These are phyloP conservation scores for Liparis tanakae DNA, from an alignment of 2,797 vertebrate species.

Conservation along the genomic window DNA sequence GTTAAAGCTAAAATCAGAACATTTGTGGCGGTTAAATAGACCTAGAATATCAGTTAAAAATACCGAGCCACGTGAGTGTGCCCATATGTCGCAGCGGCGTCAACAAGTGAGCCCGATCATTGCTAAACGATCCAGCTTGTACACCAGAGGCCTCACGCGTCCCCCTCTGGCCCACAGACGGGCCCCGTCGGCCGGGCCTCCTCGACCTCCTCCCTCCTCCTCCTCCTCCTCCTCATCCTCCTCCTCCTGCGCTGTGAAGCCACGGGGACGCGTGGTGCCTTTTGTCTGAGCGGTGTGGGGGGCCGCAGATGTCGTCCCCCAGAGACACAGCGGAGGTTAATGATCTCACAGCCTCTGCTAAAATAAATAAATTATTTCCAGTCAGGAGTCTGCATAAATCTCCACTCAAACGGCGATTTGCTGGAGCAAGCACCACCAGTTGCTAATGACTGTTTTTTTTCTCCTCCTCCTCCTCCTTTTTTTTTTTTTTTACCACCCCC, in stretches of 20 bases:
- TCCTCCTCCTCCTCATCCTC: slow-evolving; percentile 17
- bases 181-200: slow-evolving; percentile 34
- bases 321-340: slow-evolving; percentile 85
- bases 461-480: no score
- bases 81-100: slow-evolving; percentile 39
- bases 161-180: slow-evolving; percentile 47
- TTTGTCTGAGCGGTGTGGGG: slow-evolving; percentile 78
- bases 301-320: slow-evolving; percentile 82
- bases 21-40: neutral
- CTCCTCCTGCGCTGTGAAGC: slow-evolving; percentile 45
- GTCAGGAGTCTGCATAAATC: slow-evolving; percentile 85
- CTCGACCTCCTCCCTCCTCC: slow-evolving; percentile 22
- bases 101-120: slow-evolving; percentile 78
- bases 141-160: slow-evolving; percentile 55
- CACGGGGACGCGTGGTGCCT: slow-evolving; percentile 68
- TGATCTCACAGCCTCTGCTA: slow-evolving; percentile 86
- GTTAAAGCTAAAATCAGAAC: neutral
- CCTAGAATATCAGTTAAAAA: slow-evolving; percentile 1
- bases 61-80: slow-evolving; percentile 2
- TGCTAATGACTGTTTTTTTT: slow-evolving; percentile 84
- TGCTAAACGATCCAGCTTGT: slow-evolving; percentile 55
- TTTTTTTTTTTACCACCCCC: slow-evolving; percentile 43
- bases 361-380: slow-evolving; percentile 91
- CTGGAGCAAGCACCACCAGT: slow-evolving; percentile 85
- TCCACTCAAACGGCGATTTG: slow-evolving; percentile 80